Conservation (phyloP, 2,888 invertebrate species). For the Dendrolimus houi region DNA sequence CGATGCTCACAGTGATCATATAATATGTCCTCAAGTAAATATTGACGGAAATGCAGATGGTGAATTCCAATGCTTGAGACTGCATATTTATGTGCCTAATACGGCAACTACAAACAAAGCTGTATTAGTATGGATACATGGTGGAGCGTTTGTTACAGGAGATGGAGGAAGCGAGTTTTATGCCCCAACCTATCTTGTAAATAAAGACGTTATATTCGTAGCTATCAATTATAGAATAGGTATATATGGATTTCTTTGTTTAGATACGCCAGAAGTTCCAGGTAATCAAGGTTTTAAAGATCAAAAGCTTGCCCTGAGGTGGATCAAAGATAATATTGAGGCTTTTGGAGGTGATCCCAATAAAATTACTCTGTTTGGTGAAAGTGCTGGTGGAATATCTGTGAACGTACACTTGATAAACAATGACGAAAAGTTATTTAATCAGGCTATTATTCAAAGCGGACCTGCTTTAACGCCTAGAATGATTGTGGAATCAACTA, state of each 20-base stretch:
- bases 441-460: slow-evolving; percentile 20
- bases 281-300: slow-evolving; percentile 33
- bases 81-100: neutral
- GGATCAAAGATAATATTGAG: slow-evolving; percentile 26
- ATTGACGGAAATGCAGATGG: neutral
- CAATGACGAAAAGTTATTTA: slow-evolving; percentile 20
- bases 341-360: slow-evolving; percentile 23
- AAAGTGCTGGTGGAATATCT: slow-evolving; percentile 22
- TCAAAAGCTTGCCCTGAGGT: slow-evolving; percentile 20
- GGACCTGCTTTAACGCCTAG: slow-evolving; percentile 8
- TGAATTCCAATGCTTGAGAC: neutral
- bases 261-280: slow-evolving; percentile 7
- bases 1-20: neutral
- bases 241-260: slow-evolving; percentile 6
- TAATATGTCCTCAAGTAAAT: neutral
- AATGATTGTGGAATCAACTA: slow-evolving; percentile 9
- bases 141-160: neutral
- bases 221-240: neutral
- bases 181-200: neutral
- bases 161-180: neutral
- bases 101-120: neutral
- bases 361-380: slow-evolving; percentile 20
- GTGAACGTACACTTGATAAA: slow-evolving; percentile 21
- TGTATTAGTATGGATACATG: neutral
- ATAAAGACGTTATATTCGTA: neutral